A percentile compares a stretch with the other conserved stretches of the same genome.
Evolutionary conservation across 2,113 vertebrate genomes (phyloP).

Genomic region (Rhizomys pruinosus): DNA sequence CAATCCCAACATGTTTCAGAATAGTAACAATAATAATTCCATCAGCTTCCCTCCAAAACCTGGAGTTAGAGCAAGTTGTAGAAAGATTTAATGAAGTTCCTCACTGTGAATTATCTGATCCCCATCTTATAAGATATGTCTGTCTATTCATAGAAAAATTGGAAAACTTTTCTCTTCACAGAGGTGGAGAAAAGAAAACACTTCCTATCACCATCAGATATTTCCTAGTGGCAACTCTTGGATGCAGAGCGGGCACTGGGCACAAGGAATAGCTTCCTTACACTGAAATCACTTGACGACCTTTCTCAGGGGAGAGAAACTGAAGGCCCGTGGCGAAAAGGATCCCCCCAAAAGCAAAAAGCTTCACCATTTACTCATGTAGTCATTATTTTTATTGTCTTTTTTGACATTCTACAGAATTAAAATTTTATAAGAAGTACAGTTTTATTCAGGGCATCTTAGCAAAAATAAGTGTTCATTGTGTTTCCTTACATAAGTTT

Average conservation of each 20-base stretch:
- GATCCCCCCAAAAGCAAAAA: neutral
- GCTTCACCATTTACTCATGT: neutral
- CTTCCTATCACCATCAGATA: neutral
- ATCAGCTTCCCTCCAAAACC: neutral
- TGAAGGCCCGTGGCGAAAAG: neutral
- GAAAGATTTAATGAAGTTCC: neutral
- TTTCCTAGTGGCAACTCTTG: neutral
- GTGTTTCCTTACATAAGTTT: neutral
- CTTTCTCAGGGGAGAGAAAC: neutral
- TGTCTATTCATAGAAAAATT: neutral
- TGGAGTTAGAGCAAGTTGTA: neutral
- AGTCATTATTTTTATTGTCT: neutral
- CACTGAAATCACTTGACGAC: neutral
- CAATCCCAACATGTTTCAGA: neutral
- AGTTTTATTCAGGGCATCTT: neutral
- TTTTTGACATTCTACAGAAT: neutral
- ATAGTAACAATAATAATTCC: neutral
- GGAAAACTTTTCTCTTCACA: neutral
- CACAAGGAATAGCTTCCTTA: neutral
- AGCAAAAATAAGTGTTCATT: neutral
- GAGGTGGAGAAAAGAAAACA: neutral
- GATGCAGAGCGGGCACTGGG: neutral
- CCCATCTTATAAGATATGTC: neutral
- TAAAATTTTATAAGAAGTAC: neutral
- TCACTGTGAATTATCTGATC: neutral